Conservation (phyloP, 1,140 invertebrate species). For the Bilobella aurantiaca region DNA sequence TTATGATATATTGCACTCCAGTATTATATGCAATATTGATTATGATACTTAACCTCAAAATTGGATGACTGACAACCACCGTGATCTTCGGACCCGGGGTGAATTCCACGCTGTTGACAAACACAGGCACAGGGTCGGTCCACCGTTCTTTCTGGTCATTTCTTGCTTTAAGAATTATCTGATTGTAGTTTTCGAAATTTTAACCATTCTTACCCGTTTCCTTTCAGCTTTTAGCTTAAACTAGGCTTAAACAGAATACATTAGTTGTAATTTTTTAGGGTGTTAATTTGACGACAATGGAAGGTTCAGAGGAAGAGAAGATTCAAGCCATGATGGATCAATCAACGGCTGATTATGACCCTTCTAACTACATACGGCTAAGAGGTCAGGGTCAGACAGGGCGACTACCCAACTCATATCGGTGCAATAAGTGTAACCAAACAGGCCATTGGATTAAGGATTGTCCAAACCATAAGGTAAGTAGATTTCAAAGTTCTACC, state of each 20-base stretch:
- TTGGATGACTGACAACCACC: too few relatives aligned
- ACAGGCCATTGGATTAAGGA: constrained; percentile 92
- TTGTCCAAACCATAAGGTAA: constrained; percentile 61
- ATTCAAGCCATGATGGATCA: constrained; percentile 94
- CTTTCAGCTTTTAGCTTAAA: too few relatives aligned
- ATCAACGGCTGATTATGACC: constrained; percentile 91
- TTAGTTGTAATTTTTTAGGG: constrained; percentile 43
- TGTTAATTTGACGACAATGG: constrained; percentile 76
- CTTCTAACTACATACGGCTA: constrained; percentile 85
- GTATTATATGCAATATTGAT: too few relatives aligned
- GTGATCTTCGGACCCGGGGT: too few relatives aligned
- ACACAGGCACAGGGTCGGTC: background rate
- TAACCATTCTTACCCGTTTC: constrained; percentile 2
- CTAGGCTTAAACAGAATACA: too few relatives aligned
- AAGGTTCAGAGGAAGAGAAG: constrained; percentile 91
- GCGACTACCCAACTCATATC: constrained; percentile 75
- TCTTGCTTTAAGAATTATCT: too few relatives aligned
- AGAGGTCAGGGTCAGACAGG: constrained; percentile 74
- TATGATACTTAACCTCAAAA: too few relatives aligned
- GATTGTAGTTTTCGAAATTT: too few relatives aligned
- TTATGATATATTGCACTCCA: too few relatives aligned
- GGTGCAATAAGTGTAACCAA: constrained; percentile 85
- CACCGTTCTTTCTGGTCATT: constrained; percentile 25
- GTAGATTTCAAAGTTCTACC: too few relatives aligned
- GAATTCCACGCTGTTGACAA: too few relatives aligned